A percentile compares a stretch with the other conserved stretches of the same genome.
Conservation (phyloP, 1,140 invertebrate species). For the Tribolium madens region DNA sequence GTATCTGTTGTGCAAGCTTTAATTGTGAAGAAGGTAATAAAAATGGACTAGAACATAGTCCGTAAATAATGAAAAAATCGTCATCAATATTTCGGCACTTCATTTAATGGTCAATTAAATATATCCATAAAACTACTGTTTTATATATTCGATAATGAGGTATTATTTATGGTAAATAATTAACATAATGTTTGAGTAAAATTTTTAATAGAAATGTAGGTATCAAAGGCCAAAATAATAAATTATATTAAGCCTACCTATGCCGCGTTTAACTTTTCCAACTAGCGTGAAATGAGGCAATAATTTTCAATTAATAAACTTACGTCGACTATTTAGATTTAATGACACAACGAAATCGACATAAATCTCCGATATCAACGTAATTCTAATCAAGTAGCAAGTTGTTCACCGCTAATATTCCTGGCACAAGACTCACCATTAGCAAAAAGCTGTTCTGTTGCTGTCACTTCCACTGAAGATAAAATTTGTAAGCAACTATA, state of each 20-base stretch:
- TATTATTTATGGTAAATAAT: conserved; percentile 33
- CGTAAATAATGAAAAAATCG: conserved; percentile 13
- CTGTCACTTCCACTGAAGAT: conserved; percentile 42
- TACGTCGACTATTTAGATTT: conserved; percentile 37
- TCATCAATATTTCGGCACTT: conserved; percentile 28
- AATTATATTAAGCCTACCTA: conserved; percentile 36
- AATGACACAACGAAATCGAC: conserved; percentile 31
- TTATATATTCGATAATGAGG: conserved; percentile 24
- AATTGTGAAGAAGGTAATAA: not conserved
- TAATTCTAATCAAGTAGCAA: conserved; percentile 45
- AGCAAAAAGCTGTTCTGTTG: conserved; percentile 43
- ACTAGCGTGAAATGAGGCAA: conserved; percentile 16
- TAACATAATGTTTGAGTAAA: conserved; percentile 23
- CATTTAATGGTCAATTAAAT: conserved; percentile 33
- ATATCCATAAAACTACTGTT: conserved; percentile 35
- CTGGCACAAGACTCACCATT: conserved; percentile 32
- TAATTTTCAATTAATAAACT: conserved; percentile 43
- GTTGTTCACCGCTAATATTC: conserved; percentile 40
- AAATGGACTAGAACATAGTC: not conserved
- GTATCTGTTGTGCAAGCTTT: not conserved
- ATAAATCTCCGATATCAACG: conserved; percentile 44
- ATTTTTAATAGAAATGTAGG: conserved; percentile 20
- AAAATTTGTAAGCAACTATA: conserved; percentile 17
- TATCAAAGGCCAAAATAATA: conserved; percentile 26
- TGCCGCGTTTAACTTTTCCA: conserved; percentile 25